Evolutionary conservation across 2,113 vertebrate genomes (phyloP).

Genomic region (Anser cygnoides): DNA sequence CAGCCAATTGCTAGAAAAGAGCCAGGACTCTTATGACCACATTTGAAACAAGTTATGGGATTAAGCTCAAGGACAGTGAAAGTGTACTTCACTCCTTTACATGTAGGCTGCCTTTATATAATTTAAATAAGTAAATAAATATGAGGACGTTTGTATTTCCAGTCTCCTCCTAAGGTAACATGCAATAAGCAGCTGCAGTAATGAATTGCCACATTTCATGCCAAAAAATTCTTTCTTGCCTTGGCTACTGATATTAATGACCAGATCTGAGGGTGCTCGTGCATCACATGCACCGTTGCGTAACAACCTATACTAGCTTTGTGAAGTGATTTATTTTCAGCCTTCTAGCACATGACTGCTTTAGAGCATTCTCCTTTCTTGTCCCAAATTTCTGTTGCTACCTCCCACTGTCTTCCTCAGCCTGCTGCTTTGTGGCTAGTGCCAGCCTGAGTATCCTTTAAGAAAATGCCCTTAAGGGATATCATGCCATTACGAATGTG

Average conservation of each 20-base stretch:
- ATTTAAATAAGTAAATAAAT: not conserved
- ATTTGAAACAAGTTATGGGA: not conserved
- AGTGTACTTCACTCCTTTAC: not conserved
- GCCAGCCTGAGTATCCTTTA: conserved; percentile 33
- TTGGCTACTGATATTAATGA: not conserved
- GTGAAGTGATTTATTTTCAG: conserved; percentile 56
- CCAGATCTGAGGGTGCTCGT: not conserved
- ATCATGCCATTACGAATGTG: conserved; percentile 28
- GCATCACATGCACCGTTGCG: not conserved
- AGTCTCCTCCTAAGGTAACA: not conserved
- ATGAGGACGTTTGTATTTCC: not conserved
- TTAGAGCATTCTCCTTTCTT: conserved; percentile 23
- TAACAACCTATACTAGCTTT: conserved; percentile 19
- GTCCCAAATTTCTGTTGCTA: conserved; percentile 40
- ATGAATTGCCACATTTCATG: not conserved
- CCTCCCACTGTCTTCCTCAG: not conserved
- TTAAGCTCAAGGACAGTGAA: not conserved
- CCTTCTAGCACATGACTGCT: conserved; percentile 41
- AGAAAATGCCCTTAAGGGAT: conserved; percentile 52
- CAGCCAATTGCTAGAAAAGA: not conserved
- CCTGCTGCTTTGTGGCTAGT: conserved; percentile 12
- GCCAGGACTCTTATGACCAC: not conserved
- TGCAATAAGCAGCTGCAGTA: not conserved
- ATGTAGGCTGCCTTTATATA: not conserved
- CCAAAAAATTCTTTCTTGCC: not conserved